Evolutionary conservation across 2,888 invertebrate genomes (phyloP).

Genomic region (Macrophya annulata): DNA sequence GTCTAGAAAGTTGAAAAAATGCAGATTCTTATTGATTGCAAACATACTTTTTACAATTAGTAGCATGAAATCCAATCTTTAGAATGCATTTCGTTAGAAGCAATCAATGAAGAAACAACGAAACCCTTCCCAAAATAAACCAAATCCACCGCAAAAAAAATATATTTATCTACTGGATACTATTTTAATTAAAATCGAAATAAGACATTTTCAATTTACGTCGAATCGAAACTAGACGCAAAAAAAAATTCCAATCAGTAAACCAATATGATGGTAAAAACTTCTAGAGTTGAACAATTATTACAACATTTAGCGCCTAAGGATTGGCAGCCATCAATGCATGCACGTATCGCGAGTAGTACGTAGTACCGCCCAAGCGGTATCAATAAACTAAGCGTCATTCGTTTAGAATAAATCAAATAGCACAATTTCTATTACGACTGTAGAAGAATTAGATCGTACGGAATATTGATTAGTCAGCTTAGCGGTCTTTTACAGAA

Average conservation of each 20-base stretch:
- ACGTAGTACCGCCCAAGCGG: neutral
- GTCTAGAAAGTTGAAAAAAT: neutral
- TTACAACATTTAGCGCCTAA: conserved; percentile 9
- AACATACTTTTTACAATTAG: neutral
- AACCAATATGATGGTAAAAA: neutral
- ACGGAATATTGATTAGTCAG: neutral
- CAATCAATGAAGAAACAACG: neutral
- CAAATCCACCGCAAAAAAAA: no score
- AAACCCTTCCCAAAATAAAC: neutral
- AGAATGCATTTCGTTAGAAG: neutral
- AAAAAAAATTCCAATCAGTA: neutral
- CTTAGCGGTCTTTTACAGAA: neutral
- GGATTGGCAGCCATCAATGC: neutral
- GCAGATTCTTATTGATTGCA: neutral
- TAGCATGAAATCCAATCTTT: neutral
- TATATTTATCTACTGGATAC: no score
- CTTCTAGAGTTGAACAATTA: neutral
- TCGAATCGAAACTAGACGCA: no score
- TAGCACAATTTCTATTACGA: neutral
- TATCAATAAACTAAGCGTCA: neutral
- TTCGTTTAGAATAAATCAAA: neutral
- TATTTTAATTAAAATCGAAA: no score
- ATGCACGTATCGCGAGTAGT: neutral
- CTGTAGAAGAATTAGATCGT: neutral
- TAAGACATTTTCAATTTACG: no score